These are phyloP conservation scores for Drosophila parthenogenetica DNA, from an alignment of 2,888 invertebrate genomes.

Conservation along the genomic window DNA sequence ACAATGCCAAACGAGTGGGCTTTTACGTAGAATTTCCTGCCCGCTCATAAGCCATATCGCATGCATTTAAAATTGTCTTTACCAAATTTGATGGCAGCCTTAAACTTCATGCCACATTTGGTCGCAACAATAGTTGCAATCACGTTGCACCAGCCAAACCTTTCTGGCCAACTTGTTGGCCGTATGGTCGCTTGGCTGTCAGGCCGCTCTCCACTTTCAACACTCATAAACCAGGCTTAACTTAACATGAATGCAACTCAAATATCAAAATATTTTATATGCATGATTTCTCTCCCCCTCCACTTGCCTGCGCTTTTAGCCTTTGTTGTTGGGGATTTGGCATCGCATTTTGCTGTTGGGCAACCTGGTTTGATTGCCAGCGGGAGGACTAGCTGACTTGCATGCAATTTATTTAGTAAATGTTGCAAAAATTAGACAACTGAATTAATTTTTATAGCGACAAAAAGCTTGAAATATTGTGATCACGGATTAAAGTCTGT, in stretches of 20 bases:
- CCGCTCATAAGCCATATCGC: constrained; percentile 69
- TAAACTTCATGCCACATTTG: constrained; percentile 81
- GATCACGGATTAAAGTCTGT: constrained; percentile 55
- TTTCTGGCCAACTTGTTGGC: constrained; percentile 15
- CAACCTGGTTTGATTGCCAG: constrained; percentile 31
- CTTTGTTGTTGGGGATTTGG: constrained; percentile 53
- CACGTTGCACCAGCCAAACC: constrained; percentile 55
- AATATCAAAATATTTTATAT: constrained; percentile 84
- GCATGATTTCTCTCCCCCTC: constrained; percentile 14
- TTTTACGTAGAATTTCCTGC: constrained; percentile 72
- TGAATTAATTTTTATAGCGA: constrained; percentile 77
- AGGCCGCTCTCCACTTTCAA: constrained; percentile 73
- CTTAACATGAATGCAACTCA: constrained; percentile 85
- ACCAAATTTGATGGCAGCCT: constrained; percentile 81
- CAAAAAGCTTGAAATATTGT: constrained; percentile 81
- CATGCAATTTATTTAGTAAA: constrained; percentile 76
- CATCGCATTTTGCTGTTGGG: constrained; percentile 40
- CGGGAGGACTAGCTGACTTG: constrained; percentile 13
- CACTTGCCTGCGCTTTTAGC: constrained; percentile 4
- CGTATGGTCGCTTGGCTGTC: constrained; percentile 12
- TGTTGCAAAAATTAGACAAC: constrained; percentile 77
- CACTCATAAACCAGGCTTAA: constrained; percentile 85
- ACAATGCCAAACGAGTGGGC: constrained; percentile 72
- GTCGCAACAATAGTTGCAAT: constrained; percentile 80
- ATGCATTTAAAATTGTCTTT: constrained; percentile 79